phyloP scores from a whole-genome alignment of 2,888 invertebrate species.

The Meiosimyza platycephala region DNA sequence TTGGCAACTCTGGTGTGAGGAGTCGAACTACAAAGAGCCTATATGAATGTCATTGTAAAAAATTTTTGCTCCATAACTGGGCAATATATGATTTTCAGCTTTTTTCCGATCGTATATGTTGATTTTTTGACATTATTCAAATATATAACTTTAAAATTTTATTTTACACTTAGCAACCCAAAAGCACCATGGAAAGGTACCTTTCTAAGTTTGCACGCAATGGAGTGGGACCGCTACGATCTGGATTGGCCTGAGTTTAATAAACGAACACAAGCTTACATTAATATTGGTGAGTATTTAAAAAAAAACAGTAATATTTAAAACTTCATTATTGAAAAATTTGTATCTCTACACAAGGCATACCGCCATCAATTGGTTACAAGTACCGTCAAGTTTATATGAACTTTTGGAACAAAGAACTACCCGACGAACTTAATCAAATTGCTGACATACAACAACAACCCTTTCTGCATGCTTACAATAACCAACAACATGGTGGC shows the following conservation, averaged over 20 bases:
- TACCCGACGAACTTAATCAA: conserved; percentile 78
- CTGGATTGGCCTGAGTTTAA: conserved; percentile 89
- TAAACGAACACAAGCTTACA: conserved; percentile 77
- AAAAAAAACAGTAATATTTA: background rate
- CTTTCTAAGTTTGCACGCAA: conserved; percentile 73
- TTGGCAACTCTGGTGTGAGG: no score
- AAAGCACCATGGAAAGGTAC: conserved; percentile 77
- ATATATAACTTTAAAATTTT: conserved; percentile 36
- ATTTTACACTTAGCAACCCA: conserved; percentile 74
- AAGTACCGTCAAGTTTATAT: conserved; percentile 83
- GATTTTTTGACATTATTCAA: background rate
- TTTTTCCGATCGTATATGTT: background rate
- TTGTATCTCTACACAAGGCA: conserved; percentile 68
- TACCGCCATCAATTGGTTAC: conserved; percentile 78
- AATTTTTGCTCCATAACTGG: no score
- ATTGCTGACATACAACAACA: conserved; percentile 62
- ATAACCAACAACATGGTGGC: conserved; percentile 27
- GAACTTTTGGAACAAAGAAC: conserved; percentile 85
- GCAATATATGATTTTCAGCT: no score
- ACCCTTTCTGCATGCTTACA: conserved; percentile 51
- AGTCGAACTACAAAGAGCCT: no score
- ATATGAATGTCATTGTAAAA: no score
- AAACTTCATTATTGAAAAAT: background rate
- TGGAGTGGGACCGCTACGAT: conserved; percentile 77
- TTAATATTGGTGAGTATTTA: conserved; percentile 72